A percentile compares a stretch with the other conserved stretches of the same genome.
Evolutionary conservation across 2,113 vertebrate genomes (phyloP).

Genomic region (Crypturellus undulatus): DNA sequence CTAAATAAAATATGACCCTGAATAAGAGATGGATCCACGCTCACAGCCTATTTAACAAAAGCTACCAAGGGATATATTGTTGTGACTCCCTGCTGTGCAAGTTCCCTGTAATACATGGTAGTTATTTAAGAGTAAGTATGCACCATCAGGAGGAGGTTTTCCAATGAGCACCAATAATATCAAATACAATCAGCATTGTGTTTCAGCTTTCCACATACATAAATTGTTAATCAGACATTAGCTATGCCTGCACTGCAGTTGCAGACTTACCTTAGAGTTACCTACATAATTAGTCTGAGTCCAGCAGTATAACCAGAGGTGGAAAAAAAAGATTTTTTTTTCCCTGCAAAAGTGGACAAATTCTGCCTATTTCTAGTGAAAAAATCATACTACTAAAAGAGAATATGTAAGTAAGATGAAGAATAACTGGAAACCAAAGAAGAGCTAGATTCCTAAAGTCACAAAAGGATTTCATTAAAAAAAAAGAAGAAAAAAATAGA

Average conservation of each 20-base stretch:
- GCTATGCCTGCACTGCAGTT: not conserved
- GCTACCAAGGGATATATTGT: not conserved
- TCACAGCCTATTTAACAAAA: constrained; percentile 18
- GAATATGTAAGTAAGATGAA: not conserved
- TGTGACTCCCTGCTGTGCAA: constrained; percentile 15
- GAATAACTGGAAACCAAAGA: not conserved
- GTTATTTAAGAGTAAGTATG: constrained; percentile 31
- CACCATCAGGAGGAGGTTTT: constrained; percentile 27
- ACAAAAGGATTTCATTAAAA: not conserved
- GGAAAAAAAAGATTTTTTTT: not conserved
- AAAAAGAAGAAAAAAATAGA: not conserved
- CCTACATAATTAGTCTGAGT: not conserved
- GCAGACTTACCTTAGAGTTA: not conserved
- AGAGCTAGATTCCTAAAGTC: not conserved
- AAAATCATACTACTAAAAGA: not conserved
- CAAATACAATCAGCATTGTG: not conserved
- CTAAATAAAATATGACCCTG: constrained; percentile 46
- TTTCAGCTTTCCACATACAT: not conserved
- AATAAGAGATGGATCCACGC: not conserved
- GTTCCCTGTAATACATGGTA: not conserved
- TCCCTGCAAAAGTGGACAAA: not conserved
- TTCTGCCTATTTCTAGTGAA: not conserved
- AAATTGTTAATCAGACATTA: not conserved
- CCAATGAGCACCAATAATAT: not conserved
- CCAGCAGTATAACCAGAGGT: not conserved